Conservation (phyloP, 1,140 invertebrate species). For the Coenobita brevimanus region DNA sequence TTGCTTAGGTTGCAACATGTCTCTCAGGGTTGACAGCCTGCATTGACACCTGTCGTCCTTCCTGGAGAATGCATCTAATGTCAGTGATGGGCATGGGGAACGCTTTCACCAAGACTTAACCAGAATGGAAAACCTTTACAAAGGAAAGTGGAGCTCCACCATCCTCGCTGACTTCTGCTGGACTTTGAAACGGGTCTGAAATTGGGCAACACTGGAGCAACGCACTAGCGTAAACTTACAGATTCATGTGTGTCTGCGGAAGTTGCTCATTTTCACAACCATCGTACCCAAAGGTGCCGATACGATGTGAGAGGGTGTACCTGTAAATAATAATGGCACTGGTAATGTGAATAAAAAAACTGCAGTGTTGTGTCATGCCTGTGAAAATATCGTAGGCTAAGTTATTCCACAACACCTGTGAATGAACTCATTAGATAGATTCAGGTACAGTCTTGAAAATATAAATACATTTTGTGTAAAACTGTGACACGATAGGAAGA, state of each 20-base stretch:
- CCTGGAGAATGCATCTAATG: no score
- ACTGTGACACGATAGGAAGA: conserved; percentile 3
- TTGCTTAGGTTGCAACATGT: no score
- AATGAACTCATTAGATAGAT: not conserved
- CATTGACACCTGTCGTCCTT: conserved; percentile 60
- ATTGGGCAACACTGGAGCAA: conserved; percentile 52
- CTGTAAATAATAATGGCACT: no score
- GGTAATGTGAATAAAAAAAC: not conserved
- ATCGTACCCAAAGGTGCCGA: no score
- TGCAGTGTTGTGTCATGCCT: not conserved
- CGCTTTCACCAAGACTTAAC: conserved; percentile 70
- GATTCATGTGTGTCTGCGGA: no score
- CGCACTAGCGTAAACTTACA: conserved; percentile 12
- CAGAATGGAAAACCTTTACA: conserved; percentile 69
- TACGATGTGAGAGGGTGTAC: no score
- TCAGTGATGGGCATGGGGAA: no score
- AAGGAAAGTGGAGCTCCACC: conserved; percentile 62
- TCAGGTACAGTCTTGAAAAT: no score
- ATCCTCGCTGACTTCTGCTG: no score
- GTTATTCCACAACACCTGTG: no score
- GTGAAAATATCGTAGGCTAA: not conserved
- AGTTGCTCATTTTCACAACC: no score
- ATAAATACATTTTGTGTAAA: conserved; percentile 25
- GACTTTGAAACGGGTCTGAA: no score
- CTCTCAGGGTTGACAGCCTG: conserved; percentile 42